phyloP scores from a whole-genome alignment of 2,888 invertebrate genomes.

The Oithona nana region DNA sequence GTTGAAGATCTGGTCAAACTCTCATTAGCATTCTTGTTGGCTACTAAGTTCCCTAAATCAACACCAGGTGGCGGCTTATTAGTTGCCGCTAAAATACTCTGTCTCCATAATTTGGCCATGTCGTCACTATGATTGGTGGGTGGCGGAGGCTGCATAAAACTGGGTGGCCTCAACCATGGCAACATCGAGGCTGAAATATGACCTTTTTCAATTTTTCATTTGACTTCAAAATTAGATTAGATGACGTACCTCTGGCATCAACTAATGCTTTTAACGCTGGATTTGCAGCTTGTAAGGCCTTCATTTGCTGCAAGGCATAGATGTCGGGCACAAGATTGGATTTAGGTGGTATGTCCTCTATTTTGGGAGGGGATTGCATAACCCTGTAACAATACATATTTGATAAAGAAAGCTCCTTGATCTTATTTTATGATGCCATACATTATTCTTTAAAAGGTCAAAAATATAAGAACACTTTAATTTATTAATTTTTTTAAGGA shows the following conservation, averaged over 20 bases:
- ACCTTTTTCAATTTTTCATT: too few relatives aligned
- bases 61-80: not conserved
- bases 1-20: not conserved
- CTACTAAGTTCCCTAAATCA: not conserved
- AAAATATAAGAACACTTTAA: too few relatives aligned
- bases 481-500: too few relatives aligned
- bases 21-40: not conserved
- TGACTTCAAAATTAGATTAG: too few relatives aligned
- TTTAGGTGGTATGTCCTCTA: not conserved
- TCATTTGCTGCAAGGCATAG: constrained; percentile 52
- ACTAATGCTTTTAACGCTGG: constrained; percentile 30
- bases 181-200: not conserved
- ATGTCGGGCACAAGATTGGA: constrained; percentile 33
- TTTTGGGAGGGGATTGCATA: too few relatives aligned
- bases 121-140: not conserved
- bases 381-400: too few relatives aligned
- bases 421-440: too few relatives aligned
- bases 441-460: too few relatives aligned
- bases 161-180: not conserved
- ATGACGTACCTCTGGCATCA: constrained; percentile 29
- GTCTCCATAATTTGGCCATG: not conserved
- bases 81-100: not conserved
- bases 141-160: not conserved
- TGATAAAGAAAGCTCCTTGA: too few relatives aligned
- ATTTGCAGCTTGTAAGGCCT: constrained; percentile 43